phyloP scores from a whole-genome alignment of 2,797 vertebrate genomes.

The Xenentodon cancila region DNA sequence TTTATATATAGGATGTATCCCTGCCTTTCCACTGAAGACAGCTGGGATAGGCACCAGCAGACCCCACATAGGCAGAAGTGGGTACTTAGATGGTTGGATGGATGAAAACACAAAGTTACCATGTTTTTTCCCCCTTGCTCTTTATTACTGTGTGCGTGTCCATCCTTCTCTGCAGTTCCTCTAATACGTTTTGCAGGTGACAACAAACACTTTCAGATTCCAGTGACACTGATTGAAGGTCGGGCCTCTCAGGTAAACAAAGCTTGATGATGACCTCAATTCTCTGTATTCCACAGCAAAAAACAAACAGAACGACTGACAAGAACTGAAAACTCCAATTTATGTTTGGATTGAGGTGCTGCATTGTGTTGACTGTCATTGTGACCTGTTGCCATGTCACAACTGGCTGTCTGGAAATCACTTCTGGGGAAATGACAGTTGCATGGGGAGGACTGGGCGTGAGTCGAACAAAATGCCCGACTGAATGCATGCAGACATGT shows the following conservation, averaged over 20 bases:
- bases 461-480: slow-evolving; percentile 4
- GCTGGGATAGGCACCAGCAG: no score
- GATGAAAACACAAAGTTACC: neutral
- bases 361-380: slow-evolving; percentile 40
- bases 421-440: slow-evolving; percentile 26
- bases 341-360: slow-evolving; percentile 39
- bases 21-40: no score
- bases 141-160: neutral
- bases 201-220: slow-evolving; percentile 41
- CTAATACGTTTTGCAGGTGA: slow-evolving; percentile 22
- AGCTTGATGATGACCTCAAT: slow-evolving; percentile 30
- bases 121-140: neutral
- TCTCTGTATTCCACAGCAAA: slow-evolving; percentile 4
- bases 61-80: no score
- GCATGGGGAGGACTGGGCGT: slow-evolving; percentile 6
- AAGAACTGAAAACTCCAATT: slow-evolving; percentile 25
- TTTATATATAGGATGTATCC: no score
- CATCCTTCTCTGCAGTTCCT: slow-evolving; percentile 6
- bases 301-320: slow-evolving; percentile 32
- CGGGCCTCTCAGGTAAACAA: slow-evolving; percentile 33
- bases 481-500: neutral
- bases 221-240: slow-evolving; percentile 36
- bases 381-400: slow-evolving; percentile 35
- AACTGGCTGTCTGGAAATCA: slow-evolving; percentile 20
- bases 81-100: neutral